Base-by-base conservation (phyloP, 2,888 invertebrate species). In the Kuschelorhynchus macadamiae region DNA sequence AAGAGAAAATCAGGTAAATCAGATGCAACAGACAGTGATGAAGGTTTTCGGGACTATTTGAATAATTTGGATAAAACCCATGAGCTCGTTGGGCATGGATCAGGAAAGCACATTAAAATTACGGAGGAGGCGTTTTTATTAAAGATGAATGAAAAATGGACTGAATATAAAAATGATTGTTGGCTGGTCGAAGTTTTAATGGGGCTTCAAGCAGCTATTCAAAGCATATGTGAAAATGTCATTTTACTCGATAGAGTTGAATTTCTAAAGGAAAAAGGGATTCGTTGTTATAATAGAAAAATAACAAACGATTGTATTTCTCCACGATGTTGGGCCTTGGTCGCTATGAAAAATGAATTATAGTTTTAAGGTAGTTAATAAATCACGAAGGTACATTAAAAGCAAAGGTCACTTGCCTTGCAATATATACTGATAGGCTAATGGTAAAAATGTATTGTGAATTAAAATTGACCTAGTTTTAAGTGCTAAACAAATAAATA, bases 311-410 rank as follows among this genome's bases (percentile, higher is more conserved):
- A 88, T 71, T 81, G 81, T 62, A 81, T 88, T 72, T 91, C 91
- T n/a, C 91, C 91, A 0, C 85, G 91, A 75, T 90, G 90, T 80
- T 85, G 87, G 74, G 90, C 88, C 32, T 81, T 91, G 44, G 50
- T 70, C 44, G 65, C 65, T 16, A 44, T 21, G 25, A 65, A 59
- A 55, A 57, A 11, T n/a, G 41, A 12, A 41, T n/a, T 30, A 30
- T 30, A 46, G 18, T n/a, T n/a, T 46, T n/a, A n/a, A n/a, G n/a
- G n/a, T n/a, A n/a, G 20, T 1, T 17, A 2, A 46, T 46, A 39
- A 39, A 39, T 39, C 41, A 39, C n/a, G 12, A 39, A 11, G 33
- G 33, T 11, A 9, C n/a, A n/a, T n/a, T n/a, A n/a, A n/a, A n/a
- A n/a, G n/a, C n/a, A n/a, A n/a, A 11, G n/a, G n/a, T n/a, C 33